Evolutionary conservation across 2,797 vertebrate species (phyloP).

Genomic region (Macrochelys suwanniensis): DNA sequence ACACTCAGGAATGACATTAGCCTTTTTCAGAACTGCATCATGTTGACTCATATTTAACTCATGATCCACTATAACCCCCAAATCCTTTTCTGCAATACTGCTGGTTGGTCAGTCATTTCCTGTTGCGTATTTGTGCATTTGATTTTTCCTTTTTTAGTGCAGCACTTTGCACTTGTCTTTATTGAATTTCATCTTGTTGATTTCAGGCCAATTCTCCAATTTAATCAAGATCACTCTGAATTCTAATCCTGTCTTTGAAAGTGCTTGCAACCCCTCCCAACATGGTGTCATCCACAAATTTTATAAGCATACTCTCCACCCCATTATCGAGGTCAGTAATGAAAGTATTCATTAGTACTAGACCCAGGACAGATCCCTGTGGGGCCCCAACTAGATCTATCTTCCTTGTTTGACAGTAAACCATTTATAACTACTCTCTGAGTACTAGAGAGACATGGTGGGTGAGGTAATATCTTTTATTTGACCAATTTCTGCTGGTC

Average conservation of each 20-base stretch:
- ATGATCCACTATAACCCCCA: not conserved
- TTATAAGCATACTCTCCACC: not conserved
- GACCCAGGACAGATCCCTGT: not conserved
- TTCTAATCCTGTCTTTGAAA: not conserved
- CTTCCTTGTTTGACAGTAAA: not conserved
- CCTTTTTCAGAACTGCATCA: not conserved
- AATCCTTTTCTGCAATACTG: too few relatives aligned
- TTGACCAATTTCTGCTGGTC: too few relatives aligned
- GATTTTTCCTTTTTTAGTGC: too few relatives aligned
- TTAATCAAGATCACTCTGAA: not conserved
- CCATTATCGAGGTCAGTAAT: too few relatives aligned
- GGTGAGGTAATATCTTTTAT: too few relatives aligned
- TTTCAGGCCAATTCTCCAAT: too few relatives aligned
- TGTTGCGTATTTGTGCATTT: too few relatives aligned
- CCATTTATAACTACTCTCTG: not conserved
- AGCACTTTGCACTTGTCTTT: too few relatives aligned
- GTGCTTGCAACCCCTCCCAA: not conserved
- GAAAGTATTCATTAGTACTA: not conserved
- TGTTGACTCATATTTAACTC: not conserved
- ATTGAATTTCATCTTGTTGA: too few relatives aligned
- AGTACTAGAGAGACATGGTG: too few relatives aligned
- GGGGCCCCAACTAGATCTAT: not conserved
- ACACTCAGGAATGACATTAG: not conserved
- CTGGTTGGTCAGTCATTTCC: too few relatives aligned
- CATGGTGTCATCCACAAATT: not conserved